Conservation (phyloP, 2,888 invertebrate genomes). For the Lysandra coridon region DNA sequence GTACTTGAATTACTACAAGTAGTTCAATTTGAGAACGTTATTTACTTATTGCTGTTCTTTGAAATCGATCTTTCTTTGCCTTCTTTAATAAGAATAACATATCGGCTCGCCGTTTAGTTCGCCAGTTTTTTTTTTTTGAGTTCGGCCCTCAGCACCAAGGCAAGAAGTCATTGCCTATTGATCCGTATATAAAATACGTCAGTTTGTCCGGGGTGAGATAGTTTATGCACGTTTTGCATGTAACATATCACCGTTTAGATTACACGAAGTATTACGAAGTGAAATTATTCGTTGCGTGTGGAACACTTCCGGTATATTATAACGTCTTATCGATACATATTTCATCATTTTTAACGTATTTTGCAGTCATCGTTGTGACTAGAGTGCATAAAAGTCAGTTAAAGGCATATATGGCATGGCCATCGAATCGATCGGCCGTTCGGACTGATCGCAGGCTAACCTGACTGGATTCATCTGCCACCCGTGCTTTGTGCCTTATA, state of each 20-base stretch:
- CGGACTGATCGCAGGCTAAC: background rate
- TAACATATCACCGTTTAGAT: constrained; percentile 28
- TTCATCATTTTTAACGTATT: constrained; percentile 21
- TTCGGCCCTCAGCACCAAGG: background rate
- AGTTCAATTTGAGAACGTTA: too few species aligned
- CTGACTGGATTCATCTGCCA: background rate
- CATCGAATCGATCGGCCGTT: background rate
- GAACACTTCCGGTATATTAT: constrained; percentile 24
- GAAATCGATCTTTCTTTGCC: too few species aligned
- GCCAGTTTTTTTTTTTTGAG: background rate
- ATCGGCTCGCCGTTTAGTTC: too few species aligned
- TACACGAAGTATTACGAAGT: constrained; percentile 26
- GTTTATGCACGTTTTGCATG: constrained; percentile 29
- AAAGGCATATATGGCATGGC: background rate
- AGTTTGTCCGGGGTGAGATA: background rate
- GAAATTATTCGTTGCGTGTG: constrained; percentile 29
- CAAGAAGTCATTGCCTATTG: background rate
- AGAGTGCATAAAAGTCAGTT: background rate
- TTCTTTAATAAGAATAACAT: background rate
- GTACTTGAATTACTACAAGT: too few species aligned
- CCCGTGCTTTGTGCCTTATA: too few species aligned
- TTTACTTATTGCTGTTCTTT: too few species aligned
- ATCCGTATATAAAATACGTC: constrained; percentile 23
- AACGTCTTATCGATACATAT: constrained; percentile 24
- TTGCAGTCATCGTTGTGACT: constrained; percentile 9